phyloP scores from a whole-genome alignment of 2,888 invertebrate species.

The Acronicta psi region DNA sequence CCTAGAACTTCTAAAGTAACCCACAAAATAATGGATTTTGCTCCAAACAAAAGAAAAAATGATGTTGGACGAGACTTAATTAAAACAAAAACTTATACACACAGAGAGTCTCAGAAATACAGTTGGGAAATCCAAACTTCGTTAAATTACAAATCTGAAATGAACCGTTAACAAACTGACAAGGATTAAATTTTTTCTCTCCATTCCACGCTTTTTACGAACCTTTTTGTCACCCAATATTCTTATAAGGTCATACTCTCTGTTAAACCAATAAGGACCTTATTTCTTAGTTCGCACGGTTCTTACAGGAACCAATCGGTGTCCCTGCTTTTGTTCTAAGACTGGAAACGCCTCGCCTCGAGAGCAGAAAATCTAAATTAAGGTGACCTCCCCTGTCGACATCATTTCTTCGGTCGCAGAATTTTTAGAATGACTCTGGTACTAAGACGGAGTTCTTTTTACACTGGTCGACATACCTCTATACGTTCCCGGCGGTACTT shows the following conservation, averaged over 20 bases:
- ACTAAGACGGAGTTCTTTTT: slow-evolving; percentile 57
- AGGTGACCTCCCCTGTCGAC: slow-evolving; percentile 65
- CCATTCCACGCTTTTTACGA: slow-evolving; percentile 63
- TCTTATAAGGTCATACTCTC: slow-evolving; percentile 67
- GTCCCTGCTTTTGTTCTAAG: slow-evolving; percentile 77
- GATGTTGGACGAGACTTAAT: background rate
- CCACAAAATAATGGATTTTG: too few species aligned
- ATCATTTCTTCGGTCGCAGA: slow-evolving; percentile 50
- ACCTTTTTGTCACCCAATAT: slow-evolving; percentile 75
- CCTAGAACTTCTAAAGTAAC: too few species aligned
- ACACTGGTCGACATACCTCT: slow-evolving; percentile 59
- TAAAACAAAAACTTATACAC: slow-evolving; percentile 15
- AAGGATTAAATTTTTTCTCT: slow-evolving; percentile 42
- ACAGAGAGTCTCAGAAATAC: slow-evolving; percentile 18
- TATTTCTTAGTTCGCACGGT: slow-evolving; percentile 62
- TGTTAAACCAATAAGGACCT: slow-evolving; percentile 62
- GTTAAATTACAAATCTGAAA: slow-evolving; percentile 41
- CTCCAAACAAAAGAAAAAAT: background rate
- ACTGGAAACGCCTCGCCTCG: slow-evolving; percentile 73
- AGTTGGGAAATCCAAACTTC: slow-evolving; percentile 32
- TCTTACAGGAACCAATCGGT: slow-evolving; percentile 50
- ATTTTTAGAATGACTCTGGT: slow-evolving; percentile 50
- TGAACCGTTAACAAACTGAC: slow-evolving; percentile 50
- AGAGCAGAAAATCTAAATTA: slow-evolving; percentile 75
- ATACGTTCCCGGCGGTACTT: slow-evolving; percentile 69